These are phyloP conservation scores for Myopa testacea DNA, from an alignment of 2,888 invertebrate genomes.

Conservation along the genomic window DNA sequence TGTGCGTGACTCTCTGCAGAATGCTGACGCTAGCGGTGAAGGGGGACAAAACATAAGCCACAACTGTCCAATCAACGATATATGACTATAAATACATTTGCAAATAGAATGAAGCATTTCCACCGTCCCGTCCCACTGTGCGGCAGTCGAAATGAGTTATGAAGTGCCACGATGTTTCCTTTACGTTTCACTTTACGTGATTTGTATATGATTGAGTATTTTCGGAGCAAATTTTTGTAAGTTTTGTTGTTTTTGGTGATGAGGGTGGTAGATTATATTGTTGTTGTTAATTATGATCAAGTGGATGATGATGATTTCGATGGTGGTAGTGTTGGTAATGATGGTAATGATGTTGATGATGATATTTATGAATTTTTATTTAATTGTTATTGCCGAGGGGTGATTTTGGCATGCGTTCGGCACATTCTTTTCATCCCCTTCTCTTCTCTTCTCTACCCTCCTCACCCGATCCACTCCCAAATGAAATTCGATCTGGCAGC, in stretches of 20 bases:
- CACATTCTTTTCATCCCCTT: neutral
- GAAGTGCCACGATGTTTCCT: constrained; percentile 19
- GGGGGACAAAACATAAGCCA: constrained; percentile 43
- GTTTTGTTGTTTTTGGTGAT: constrained; percentile 19
- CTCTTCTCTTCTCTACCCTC: neutral
- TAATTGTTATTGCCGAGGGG: constrained; percentile 10
- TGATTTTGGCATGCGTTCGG: neutral
- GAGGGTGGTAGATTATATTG: neutral
- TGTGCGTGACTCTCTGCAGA: neutral
- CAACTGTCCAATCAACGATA: constrained; percentile 41
- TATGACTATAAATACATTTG: neutral
- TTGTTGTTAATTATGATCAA: constrained; percentile 15
- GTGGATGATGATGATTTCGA: neutral
- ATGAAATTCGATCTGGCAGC: constrained; percentile 37
- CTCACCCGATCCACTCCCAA: neutral
- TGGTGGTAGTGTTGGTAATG: neutral
- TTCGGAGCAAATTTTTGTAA: constrained; percentile 17
- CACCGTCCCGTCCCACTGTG: constrained; percentile 19
- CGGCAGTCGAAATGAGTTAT: constrained; percentile 23
- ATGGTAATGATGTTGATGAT: constrained; percentile 18
- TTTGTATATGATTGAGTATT: constrained; percentile 33
- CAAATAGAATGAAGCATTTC: neutral
- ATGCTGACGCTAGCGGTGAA: neutral
- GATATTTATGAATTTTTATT: constrained; percentile 21
- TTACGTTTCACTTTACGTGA: constrained; percentile 24